Conservation (phyloP, 2,797 vertebrate genomes). For the Sebastes vulpes region DNA sequence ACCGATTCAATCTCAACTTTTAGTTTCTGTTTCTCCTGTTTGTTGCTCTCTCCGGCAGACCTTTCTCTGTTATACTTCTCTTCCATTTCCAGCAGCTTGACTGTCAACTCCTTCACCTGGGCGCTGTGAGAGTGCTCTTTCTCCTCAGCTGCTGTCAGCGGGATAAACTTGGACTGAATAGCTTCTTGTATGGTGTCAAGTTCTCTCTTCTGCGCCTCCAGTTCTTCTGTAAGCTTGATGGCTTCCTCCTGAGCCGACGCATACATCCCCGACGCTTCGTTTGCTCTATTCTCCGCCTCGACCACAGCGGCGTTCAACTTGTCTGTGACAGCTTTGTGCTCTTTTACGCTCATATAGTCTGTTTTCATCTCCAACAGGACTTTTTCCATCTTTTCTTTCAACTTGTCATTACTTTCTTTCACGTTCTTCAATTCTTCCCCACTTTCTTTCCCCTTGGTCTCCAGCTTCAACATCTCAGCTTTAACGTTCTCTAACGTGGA, state of each 20-base stretch:
- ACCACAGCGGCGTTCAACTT: constrained; percentile 72
- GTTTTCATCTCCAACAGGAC: constrained; percentile 79
- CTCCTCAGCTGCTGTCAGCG: constrained; percentile 85
- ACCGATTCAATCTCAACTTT: constrained; percentile 79
- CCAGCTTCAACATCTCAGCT: constrained; percentile 84
- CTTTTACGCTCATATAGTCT: constrained; percentile 83
- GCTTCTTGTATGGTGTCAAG: constrained; percentile 95
- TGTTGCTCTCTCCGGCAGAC: constrained; percentile 72
- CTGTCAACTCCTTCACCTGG: constrained; percentile 82
- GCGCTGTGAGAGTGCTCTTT: constrained; percentile 86
- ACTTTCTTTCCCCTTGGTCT: constrained; percentile 78
- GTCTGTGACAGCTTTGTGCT: constrained; percentile 81
- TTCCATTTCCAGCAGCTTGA: constrained; percentile 80
- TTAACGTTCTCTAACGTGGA: constrained; percentile 85
- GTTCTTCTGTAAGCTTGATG: constrained; percentile 86
- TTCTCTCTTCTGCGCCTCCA: constrained; percentile 92
- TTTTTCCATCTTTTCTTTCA: constrained; percentile 85
- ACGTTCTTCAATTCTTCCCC: constrained; percentile 84
- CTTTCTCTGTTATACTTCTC: constrained; percentile 77
- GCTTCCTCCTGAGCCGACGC: constrained; percentile 86
- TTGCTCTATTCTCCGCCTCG: constrained; percentile 76
- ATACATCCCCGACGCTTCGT: constrained; percentile 64
- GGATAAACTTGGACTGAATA: constrained; percentile 91
- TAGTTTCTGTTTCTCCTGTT: constrained; percentile 85
- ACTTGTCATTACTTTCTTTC: constrained; percentile 86